Evolutionary conservation across 2,113 vertebrate species (phyloP), one percentile per base, ranked within the genome.

Genomic region (Pimephales promelas): DNA sequence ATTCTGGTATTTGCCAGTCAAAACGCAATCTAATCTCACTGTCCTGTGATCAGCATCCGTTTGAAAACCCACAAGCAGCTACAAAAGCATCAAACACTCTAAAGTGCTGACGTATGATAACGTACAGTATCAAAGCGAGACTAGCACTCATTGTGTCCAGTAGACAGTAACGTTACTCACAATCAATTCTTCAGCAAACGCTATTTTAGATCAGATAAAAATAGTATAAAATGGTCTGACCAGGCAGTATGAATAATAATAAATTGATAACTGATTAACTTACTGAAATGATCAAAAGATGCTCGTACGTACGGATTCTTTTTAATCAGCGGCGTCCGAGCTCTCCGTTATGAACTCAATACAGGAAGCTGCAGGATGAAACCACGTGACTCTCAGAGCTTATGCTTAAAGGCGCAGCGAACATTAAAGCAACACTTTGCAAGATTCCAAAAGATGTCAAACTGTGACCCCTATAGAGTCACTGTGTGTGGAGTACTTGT

Each of bases 1-100:
- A 86, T 88, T 87, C 87, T 91, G 85, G 85, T 47, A 82, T 86
- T 89, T 88, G 49, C 86, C 76, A 76, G 10, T 34, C 49, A 79
- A 64, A 47, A 49, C 7, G 16, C 2, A 16, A 20, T 24, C 20
- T 5, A 52, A 10, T 5, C 45, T 26, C 71, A 11, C 47, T 52
- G 24, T 74, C 72, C 72, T 31, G 72, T 18, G 45, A 74, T 10
- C 72, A 52, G 72, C 26, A 31, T 52, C 72, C 45, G 1, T 20
- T 74, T 74, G 4, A 45, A 45, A 52, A 74, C 45, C 4, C 8
- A 22, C 72, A 52, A 49, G 7, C 43, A 11, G 18, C 68, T 13
- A 11, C 22, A 16, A 24, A 16, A 4, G 10, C 7, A 52, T 20
- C 14, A 52, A 16, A 18, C 18, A 20, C 26, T 20, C 18, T 22